Evolutionary conservation across 2,888 invertebrate species (phyloP), one percentile per base, ranked within the genome.

Genomic region (Sympetrum striolatum): DNA sequence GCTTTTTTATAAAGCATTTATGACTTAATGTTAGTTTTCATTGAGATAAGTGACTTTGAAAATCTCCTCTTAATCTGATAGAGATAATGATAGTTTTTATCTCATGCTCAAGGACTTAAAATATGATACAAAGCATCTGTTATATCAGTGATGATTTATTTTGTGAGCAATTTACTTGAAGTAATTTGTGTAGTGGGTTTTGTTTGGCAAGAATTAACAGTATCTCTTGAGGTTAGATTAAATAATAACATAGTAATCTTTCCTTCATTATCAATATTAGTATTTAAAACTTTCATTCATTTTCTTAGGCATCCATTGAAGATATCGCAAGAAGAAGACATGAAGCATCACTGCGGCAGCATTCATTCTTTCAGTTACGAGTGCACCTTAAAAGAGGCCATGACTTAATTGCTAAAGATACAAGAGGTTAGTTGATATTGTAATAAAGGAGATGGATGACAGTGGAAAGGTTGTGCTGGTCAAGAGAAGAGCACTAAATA

Each of bases 341-440:
- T 92, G 97, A 97, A 94, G 95, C 96, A 91, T 96, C 96, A 90
- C 94, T 98, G 91, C 95, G 97, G 92, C 97, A 98, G 93, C 97
- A 97, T 95, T 96, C 98, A 90, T 99, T 98, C 95, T 98, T 98
- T 95, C 97, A 98, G 94, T 95, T 99, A 92, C 96, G 98, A 92
- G 95, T 99, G 92, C 97, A 98, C 94, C 95, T 99, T 92, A 97
- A 97, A 93, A 96, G 97, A 93, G 99, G 99, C 92, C 96, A 96
- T 93, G 98, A 98, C 94, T 95, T 99, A 93, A 96, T 98, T 91
- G 97, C 98, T 91, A 98, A 98, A 96, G 99, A 99, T 94, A 97
- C 98, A 94, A 98, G 98, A 94, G 99, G 99, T 98, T 95, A 95
- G 95, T 93, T 73, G 58, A 60, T 91, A 90, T 31, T n/a, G 53